Evolutionary conservation across 2,888 invertebrate species (phyloP).

Genomic region (Lochmaea capreae): DNA sequence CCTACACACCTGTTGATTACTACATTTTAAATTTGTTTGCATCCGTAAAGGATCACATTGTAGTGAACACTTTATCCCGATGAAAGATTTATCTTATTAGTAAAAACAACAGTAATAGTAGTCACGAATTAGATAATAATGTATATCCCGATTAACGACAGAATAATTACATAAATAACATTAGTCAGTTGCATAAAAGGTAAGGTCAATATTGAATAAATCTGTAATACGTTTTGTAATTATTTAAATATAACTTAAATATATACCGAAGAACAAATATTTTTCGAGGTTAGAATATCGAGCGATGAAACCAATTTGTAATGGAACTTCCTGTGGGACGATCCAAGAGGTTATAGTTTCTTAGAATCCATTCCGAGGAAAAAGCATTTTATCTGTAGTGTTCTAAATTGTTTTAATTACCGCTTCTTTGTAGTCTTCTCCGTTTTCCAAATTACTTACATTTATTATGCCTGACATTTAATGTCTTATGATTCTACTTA

Average conservation of each 20-base stretch:
- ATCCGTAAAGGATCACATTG: constrained; percentile 12
- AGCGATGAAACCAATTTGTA: no score
- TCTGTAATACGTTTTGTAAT: neutral
- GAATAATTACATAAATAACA: constrained; percentile 7
- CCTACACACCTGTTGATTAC: neutral
- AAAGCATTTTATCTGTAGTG: no score
- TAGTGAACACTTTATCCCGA: neutral
- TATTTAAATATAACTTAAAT: neutral
- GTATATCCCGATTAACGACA: neutral
- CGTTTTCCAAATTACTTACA: no score
- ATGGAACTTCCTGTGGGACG: no score
- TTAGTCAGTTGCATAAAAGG: neutral
- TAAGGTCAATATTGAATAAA: neutral
- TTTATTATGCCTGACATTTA: no score
- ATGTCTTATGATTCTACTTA: no score
- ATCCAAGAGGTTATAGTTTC: no score
- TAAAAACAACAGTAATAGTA: neutral
- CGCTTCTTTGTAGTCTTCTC: no score
- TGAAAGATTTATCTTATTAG: constrained; percentile 9
- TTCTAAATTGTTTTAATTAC: no score
- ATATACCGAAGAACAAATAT: neutral
- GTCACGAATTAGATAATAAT: constrained; percentile 12
- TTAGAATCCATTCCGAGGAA: no score
- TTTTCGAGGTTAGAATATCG: no score
- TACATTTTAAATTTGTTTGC: neutral